Conservation (phyloP, 2,888 invertebrate species). For the Marasmarcha lunaedactyla region DNA sequence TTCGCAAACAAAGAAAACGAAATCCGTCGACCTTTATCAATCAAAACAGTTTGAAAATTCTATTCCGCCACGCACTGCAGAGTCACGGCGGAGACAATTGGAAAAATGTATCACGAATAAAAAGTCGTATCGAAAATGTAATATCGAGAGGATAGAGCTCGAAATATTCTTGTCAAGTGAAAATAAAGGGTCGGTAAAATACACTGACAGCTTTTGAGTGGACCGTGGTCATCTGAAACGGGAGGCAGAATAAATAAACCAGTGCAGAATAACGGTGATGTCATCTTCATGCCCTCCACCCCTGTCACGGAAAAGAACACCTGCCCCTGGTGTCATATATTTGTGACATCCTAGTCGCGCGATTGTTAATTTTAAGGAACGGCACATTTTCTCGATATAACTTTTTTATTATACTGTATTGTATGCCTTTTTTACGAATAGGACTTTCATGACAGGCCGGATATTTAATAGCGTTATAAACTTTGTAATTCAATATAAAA, state of each 20-base stretch:
- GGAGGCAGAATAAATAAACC: slow-evolving; percentile 62
- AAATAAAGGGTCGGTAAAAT: slow-evolving; percentile 65
- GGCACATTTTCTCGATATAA: slow-evolving; percentile 16
- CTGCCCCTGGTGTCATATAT: slow-evolving; percentile 41
- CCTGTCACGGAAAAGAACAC: slow-evolving; percentile 38
- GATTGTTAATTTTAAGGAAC: slow-evolving; percentile 34
- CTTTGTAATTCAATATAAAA: too few relatives aligned
- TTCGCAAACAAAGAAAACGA: slow-evolving; percentile 66
- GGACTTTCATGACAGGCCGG: slow-evolving; percentile 3
- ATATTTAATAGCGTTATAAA: too few relatives aligned
- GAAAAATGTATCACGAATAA: slow-evolving; percentile 67
- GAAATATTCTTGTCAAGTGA: slow-evolving; percentile 66
- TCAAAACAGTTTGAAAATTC: slow-evolving; percentile 68
- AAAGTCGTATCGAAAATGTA: slow-evolving; percentile 66
- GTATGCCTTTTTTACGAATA: slow-evolving; percentile 6
- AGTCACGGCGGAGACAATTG: slow-evolving; percentile 58
- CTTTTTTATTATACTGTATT: slow-evolving; percentile 16
- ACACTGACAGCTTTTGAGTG: slow-evolving; percentile 63
- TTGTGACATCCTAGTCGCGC: slow-evolving; percentile 36
- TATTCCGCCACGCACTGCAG: slow-evolving; percentile 56
- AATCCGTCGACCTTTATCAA: slow-evolving; percentile 69
- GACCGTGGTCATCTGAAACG: slow-evolving; percentile 58
- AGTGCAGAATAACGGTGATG: slow-evolving; percentile 42
- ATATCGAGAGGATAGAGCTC: slow-evolving; percentile 56
- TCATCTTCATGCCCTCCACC: slow-evolving; percentile 43